Evolutionary conservation across 1,140 invertebrate species (phyloP), one percentile per base, ranked within the genome.

Genomic region (Kradibia gibbosae): DNA sequence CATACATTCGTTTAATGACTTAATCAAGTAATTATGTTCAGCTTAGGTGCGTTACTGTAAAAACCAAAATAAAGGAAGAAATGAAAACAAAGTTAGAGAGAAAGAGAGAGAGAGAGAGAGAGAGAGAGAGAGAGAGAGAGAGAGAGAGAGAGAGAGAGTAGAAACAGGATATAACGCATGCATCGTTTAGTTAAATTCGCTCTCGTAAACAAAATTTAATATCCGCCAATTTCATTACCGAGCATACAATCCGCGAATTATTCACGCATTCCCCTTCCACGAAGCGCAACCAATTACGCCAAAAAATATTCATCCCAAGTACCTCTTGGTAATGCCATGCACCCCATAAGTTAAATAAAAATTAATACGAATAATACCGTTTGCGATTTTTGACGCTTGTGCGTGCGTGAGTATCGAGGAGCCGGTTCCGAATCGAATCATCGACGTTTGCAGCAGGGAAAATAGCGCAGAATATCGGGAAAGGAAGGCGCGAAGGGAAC

Each of bases 131-230:
- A 45, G 7, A 45, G 13, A 45, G 13, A 45, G 13, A 45, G 13
- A 45, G 13, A 45, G 13, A 45, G 13, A 45, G 13, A 45, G 13
- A 45, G 13, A 5, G 5, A 45, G 7, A 45, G 13, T 45, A 45
- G 13, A 45, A 45, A 45, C 13, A 57, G 4, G 5, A 13, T 22
- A 20, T 57, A 20, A 65, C 17, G 2, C 11, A 15, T 7, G 62
- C 62, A 67, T 67, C 62, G 36, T 72, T 48, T 48, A 72, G 25
- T 28, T 48, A 50, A 48, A 72, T 72, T 48, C 39, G 2, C 42
- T 48, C n/a, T 17, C 31, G n/a, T 50, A 72, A 48, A 72, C 42
- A 28, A 34, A 48, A 48, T 28, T 48, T 28, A 39, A 13, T 50
- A 72, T 48, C 42, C 31, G 1, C 36, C 1, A 25, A 60, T 28